Evolutionary conservation across 2,888 invertebrate genomes (phyloP), one percentile per base, ranked within the genome.

Genomic region (Bellardia bayeri): DNA sequence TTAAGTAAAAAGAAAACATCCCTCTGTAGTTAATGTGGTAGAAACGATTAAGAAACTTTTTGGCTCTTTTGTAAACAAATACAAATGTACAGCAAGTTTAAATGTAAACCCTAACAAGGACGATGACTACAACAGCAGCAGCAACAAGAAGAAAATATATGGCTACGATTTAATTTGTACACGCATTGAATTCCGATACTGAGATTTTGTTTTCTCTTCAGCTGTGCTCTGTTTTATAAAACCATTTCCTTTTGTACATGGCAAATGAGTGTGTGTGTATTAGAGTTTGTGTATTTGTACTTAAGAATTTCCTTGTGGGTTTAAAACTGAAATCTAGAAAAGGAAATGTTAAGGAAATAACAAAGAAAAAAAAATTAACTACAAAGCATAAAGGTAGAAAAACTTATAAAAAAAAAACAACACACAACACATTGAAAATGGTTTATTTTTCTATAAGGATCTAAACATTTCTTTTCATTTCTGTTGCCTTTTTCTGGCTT

Each of bases 261-360:
- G 6, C n/a, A 51, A 13, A 49, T 42, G 13, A n/a, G 9, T 5
- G 14, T 64, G 33, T 69, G 42, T 30, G 2, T n/a, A 23, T 64
- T 3, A 49, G 13, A 6, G 13, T 8, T 0, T 51, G 40, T 23
- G 1, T 30, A 23, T 68, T 76, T 79, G 2, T 37, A 2, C 61
- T 13, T 49, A 68, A 63, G 74, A 63, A 30, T 66, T 61, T 66
- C 79, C 66, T 84, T 79, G 37, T 49, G 30, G 66, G 61, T 51
- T 61, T 23, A 56, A n/a, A 51, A 58, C 58, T 33, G 1, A 72
- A 82, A 78, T 68, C 61, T 42, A 61, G 45, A 42, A 51, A 61
- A 63, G 63, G 71, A 78, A 82, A 82, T 75, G 40, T 74, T 69
- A 63, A 82, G 86, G 78, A 86, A 85, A 78, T 71, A 76, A 61